Conservation (phyloP, 2,888 invertebrate species). For the Apodemia arnacis region DNA sequence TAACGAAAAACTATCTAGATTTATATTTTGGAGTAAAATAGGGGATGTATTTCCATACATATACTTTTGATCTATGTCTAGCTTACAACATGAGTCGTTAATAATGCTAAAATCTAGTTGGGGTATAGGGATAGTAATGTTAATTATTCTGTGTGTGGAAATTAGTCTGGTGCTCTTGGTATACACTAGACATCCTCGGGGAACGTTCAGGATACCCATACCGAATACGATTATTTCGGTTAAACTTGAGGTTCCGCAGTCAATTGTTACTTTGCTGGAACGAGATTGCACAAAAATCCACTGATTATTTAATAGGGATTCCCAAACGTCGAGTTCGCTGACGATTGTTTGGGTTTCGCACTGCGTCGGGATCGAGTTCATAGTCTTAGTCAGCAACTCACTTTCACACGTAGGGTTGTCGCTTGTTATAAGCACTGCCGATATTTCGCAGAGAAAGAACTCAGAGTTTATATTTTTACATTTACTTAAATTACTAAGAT, state of each 20-base stretch:
- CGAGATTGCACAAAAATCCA: constrained; percentile 16
- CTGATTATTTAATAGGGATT: not conserved
- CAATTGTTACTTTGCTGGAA: not conserved
- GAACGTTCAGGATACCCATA: constrained; percentile 5
- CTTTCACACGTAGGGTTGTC: constrained; percentile 43
- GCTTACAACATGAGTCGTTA: constrained; percentile 5
- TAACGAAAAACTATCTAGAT: not conserved
- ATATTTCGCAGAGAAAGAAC: constrained; percentile 12
- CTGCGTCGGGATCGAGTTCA: constrained; percentile 19
- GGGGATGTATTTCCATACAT: not conserved
- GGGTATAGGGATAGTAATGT: not conserved
- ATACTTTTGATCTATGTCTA: not conserved
- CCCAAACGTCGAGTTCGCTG: not conserved
- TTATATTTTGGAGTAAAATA: not conserved
- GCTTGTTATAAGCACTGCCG: not conserved
- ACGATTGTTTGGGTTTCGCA: constrained; percentile 31
- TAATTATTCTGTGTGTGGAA: not conserved
- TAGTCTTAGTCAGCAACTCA: constrained; percentile 54
- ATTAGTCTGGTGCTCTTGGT: not conserved
- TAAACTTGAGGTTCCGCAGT: not conserved
- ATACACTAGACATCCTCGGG: constrained; percentile 2
- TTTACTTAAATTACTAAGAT: constrained; percentile 40
- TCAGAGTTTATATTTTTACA: constrained; percentile 23
- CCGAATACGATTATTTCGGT: not conserved
- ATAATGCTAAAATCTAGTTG: not conserved